Conservation (phyloP, 2,113 vertebrate genomes). For the Labrus mixtus region DNA sequence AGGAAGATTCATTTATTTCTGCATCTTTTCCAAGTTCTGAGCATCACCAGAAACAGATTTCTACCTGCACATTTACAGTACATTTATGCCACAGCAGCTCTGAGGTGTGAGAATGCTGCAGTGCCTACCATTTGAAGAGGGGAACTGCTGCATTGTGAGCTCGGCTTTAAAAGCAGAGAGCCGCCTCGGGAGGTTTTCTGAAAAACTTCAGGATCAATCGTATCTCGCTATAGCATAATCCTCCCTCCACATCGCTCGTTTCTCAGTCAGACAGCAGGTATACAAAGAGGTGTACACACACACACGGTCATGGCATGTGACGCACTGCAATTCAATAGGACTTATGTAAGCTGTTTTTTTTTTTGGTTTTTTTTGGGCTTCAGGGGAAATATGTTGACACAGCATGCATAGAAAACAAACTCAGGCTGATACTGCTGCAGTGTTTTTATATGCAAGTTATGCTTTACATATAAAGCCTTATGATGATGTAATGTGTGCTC, state of each 20-base stretch:
- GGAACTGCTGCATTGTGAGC: slow-evolving; percentile 66
- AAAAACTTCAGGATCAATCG: slow-evolving; percentile 67
- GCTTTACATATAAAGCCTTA: background rate
- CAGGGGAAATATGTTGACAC: slow-evolving; percentile 27
- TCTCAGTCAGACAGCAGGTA: slow-evolving; percentile 19
- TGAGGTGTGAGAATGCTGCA: slow-evolving; percentile 70
- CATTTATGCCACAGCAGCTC: slow-evolving; percentile 31
- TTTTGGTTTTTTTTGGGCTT: background rate
- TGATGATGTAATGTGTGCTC: background rate
- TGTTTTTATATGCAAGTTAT: background rate
- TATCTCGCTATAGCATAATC: slow-evolving; percentile 25
- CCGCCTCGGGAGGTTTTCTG: slow-evolving; percentile 54
- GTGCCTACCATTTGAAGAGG: slow-evolving; percentile 48
- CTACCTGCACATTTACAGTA: background rate
- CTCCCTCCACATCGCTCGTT: slow-evolving; percentile 5
- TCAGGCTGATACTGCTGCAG: slow-evolving; percentile 25
- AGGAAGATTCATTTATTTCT: too few species aligned
- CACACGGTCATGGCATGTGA: slow-evolving; percentile 8
- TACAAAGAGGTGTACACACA: background rate
- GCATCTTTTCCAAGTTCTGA: background rate
- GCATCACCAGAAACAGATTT: background rate
- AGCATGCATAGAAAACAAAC: slow-evolving; percentile 3
- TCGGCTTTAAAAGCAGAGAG: slow-evolving; percentile 56
- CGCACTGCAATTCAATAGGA: slow-evolving; percentile 38
- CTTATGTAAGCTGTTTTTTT: slow-evolving; percentile 37